Evolutionary conservation across 37 sponge, comb jelly and placozoan genomes (phyloP).

Genomic region (Aplysina aerophoba): DNA sequence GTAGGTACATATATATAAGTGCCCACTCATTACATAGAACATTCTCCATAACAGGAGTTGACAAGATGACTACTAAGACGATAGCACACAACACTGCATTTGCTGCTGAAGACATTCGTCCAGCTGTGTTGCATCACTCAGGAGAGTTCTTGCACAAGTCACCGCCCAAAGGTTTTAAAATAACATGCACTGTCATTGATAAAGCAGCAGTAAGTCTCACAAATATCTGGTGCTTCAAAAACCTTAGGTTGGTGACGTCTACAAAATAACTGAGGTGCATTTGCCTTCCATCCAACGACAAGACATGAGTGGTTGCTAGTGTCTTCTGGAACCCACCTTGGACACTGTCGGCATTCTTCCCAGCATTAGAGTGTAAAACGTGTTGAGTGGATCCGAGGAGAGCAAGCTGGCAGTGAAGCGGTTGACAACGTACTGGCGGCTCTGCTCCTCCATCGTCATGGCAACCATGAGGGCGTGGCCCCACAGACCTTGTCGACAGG

Average conservation of each 20-base stretch:
- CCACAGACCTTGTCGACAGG: constrained; percentile 67
- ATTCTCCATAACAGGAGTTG: too few species aligned
- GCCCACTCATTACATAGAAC: too few species aligned
- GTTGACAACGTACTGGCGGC: constrained; percentile 75
- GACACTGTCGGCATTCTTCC: constrained; percentile 59
- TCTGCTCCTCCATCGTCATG: constrained; percentile 81
- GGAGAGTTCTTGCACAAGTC: too few species aligned
- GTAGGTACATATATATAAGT: too few species aligned
- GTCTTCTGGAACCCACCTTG: constrained; percentile 32
- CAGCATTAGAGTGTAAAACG: constrained; percentile 82
- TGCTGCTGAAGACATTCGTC: too few species aligned
- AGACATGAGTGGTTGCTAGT: not conserved
- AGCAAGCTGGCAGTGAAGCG: constrained; percentile 78
- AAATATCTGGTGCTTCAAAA: not conserved
- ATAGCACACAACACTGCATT: too few species aligned
- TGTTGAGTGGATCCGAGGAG: constrained; percentile 74
- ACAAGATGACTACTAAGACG: too few species aligned
- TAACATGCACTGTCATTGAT: too few species aligned
- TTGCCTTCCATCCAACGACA: not conserved
- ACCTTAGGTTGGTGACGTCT: not conserved
- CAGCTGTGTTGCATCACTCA: too few species aligned
- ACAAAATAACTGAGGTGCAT: not conserved
- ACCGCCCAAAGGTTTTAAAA: too few species aligned
- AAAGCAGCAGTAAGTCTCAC: too few species aligned
- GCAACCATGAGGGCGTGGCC: constrained; percentile 85